Base-by-base conservation (phyloP, 2,113 vertebrate species). In the Mormyrus lacerda region DNA sequence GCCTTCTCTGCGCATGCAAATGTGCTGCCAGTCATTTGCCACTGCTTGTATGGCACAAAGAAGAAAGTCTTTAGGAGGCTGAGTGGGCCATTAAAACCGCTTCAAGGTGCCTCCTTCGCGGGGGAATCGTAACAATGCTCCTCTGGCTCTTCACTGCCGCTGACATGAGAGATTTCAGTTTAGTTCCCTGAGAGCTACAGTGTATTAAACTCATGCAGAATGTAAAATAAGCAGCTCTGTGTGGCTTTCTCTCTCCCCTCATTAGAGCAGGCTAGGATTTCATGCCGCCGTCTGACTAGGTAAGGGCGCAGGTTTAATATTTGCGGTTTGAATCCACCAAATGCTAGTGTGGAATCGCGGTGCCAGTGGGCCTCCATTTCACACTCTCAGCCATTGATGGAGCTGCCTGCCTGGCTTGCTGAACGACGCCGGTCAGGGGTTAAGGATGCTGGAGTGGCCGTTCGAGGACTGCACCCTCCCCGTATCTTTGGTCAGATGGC, bases 1-100 rank as follows among this genome's bases (percentile, higher is more conserved):
- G 73, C 84, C 61, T 91, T 83, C 2, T 61, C 91, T 89, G 90
- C 86, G 85, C 10, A 4, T 87, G 91, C 83, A 91, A 92, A 93
- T 92, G 88, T 90, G 89, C 92, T 90, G 93, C 93, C 92, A 91
- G 35, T 95, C 93, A 93, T 50, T 35, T 0, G 1, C 21, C 17
- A 0, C 55, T 83, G 27, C 51, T 88, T 45, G 89, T 50, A 17
- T 45, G 50, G 50, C 84, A 85, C 44, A 24, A 85, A 27, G n/a
- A 51, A 50, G 47, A 51, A 27, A 27, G 9, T 24, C 45, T 50
- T 17, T 50, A 15, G n/a, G 45, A 47, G 13, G 44, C 45, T 31
- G 24, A 47, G 85, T 84, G 82, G 44, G 35, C 86, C 8, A 35
- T 87, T 65, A 45, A 87, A 87, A 53, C 84, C 21, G 9, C 47